Conservation (phyloP, 35 echinoderm and acorn worm species). For the Diadema setosum region DNA sequence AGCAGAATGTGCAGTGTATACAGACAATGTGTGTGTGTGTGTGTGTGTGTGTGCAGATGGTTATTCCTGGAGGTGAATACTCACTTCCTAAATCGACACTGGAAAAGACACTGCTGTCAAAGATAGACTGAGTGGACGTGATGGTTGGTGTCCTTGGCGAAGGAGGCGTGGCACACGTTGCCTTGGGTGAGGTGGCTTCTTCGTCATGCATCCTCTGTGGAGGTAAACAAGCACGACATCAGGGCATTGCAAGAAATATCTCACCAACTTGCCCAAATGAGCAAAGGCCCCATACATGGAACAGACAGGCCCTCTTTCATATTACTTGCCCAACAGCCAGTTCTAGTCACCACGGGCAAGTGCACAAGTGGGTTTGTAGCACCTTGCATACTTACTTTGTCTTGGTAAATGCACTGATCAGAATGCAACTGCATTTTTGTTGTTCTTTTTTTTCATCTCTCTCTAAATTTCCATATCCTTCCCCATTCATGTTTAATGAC, state of each 20-base stretch:
- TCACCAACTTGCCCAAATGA: no score
- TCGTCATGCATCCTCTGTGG: slow-evolving; percentile 73
- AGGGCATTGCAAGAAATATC: background rate
- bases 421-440: no score
- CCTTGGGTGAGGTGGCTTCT: slow-evolving; percentile 61
- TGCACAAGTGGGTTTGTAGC: background rate
- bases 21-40: no score
- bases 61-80: no score
- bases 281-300: background rate
- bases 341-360: background rate
- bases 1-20: no score
- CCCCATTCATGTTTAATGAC: no score
- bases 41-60: no score
- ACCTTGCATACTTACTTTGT: background rate
- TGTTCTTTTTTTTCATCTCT: no score
- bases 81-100: slow-evolving; percentile 24
- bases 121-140: slow-evolving; percentile 17
- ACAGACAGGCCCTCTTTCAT: background rate
- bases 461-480: no score
- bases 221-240: background rate
- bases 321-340: background rate
- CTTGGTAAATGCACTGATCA: no score
- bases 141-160: slow-evolving; percentile 81
- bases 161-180: slow-evolving; percentile 58
- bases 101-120: slow-evolving; percentile 36